phyloP scores from a whole-genome alignment of 2,888 invertebrate genomes.

The Lymantria monacha region DNA sequence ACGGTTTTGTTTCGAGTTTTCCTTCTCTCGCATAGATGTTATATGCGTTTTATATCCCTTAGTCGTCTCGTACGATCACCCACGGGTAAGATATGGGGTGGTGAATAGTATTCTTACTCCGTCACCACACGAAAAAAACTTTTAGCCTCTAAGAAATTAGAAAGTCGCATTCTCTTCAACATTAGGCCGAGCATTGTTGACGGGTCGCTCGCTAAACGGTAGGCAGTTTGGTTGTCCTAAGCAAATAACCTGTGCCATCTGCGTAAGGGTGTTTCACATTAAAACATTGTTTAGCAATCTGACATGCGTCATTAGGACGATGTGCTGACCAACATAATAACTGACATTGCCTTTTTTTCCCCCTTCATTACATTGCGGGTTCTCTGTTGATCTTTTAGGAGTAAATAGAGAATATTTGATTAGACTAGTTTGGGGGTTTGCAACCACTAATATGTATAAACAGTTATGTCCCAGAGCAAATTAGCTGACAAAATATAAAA shows the following conservation, averaged over 20 bases:
- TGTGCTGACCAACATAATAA: slow-evolving; percentile 59
- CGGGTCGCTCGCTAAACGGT: slow-evolving; percentile 70
- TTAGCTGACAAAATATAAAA: too few relatives aligned
- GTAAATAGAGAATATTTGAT: slow-evolving; percentile 5
- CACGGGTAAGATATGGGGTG: too few relatives aligned
- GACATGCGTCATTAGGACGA: slow-evolving; percentile 69
- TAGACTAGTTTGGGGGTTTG: neutral
- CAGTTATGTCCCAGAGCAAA: too few relatives aligned
- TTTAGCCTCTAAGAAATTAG: neutral
- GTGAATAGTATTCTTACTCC: too few relatives aligned
- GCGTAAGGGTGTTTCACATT: slow-evolving; percentile 74
- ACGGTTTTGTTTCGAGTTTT: too few relatives aligned
- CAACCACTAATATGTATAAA: neutral
- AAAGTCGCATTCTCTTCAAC: slow-evolving; percentile 8
- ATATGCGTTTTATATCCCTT: too few relatives aligned
- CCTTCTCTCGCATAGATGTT: too few relatives aligned
- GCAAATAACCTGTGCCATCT: slow-evolving; percentile 73
- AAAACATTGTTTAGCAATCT: slow-evolving; percentile 75
- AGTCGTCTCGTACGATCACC: too few relatives aligned
- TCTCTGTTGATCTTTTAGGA: slow-evolving; percentile 9
- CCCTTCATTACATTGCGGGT: slow-evolving; percentile 48
- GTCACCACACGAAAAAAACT: too few relatives aligned
- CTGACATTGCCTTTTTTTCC: slow-evolving; percentile 53
- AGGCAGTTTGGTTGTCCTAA: slow-evolving; percentile 77
- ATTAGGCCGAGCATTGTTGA: slow-evolving; percentile 22